These are phyloP conservation scores for Stegophylla sp. DNA, from an alignment of 2,888 invertebrate species.

Conservation along the genomic window DNA sequence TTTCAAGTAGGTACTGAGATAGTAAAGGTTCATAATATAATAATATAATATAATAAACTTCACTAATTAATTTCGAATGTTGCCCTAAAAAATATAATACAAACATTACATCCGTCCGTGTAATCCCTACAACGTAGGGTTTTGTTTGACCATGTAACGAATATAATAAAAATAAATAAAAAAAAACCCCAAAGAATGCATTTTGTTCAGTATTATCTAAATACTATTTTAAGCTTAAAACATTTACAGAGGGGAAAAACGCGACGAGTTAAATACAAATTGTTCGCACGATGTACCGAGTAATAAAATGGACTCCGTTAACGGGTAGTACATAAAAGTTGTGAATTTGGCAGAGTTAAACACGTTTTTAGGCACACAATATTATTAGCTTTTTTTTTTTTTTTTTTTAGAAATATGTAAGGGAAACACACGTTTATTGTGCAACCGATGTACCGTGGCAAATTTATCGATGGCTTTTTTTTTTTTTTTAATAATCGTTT, in stretches of 20 bases:
- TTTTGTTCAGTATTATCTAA: background rate
- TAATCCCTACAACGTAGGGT: no score
- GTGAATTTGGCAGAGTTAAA: no score
- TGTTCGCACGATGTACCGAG: background rate
- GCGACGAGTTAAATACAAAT: background rate
- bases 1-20: background rate
- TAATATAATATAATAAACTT: no score
- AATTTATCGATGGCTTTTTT: background rate
- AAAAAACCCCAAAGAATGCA: background rate
- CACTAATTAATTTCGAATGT: conserved; percentile 14
- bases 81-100: conserved; percentile 10
- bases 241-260: background rate
- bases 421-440: background rate
- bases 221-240: conserved; percentile 9
- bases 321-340: no score
- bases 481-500: background rate
- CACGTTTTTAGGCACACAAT: no score
- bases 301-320: no score
- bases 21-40: background rate
- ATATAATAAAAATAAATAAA: background rate
- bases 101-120: background rate
- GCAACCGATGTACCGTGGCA: background rate
- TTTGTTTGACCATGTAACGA: background rate
- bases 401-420: no score
- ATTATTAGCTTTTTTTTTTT: no score